Conservation (phyloP, 2,888 invertebrate species). For the Omphaloscelis lunosa region DNA sequence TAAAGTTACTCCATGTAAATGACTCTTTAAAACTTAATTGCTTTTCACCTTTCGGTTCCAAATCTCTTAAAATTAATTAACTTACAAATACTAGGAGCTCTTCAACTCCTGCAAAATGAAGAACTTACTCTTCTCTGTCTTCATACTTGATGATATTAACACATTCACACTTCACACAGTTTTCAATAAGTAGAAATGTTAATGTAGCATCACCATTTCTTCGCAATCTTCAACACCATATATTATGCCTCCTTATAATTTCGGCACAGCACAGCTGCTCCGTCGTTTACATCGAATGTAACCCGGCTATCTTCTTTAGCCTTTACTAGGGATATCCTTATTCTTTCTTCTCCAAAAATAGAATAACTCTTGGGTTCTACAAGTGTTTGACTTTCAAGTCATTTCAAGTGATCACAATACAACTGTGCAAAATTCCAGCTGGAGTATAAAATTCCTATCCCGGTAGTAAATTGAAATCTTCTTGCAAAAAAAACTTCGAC, state of each 20-base stretch:
- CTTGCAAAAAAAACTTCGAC: not conserved
- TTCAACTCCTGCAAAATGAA: not conserved
- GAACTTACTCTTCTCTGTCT: not conserved
- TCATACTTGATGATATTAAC: not conserved
- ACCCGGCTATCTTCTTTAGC: not conserved
- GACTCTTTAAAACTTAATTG: not conserved
- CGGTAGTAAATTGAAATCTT: not conserved
- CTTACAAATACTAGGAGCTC: not conserved
- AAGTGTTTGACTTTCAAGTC: conserved; percentile 4
- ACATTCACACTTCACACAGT: not conserved
- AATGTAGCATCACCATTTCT: not conserved
- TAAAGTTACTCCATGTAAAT: not conserved
- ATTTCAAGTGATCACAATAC: not conserved
- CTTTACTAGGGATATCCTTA: too few species aligned
- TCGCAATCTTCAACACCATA: not conserved
- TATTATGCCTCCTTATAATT: not conserved
- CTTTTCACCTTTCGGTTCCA: not conserved
- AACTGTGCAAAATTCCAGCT: conserved; percentile 14
- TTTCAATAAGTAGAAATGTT: not conserved
- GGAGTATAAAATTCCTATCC: conserved; percentile 6
- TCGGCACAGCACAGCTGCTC: not conserved
- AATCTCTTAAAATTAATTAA: conserved; percentile 7
- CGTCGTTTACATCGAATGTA: not conserved
- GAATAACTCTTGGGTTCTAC: not conserved
- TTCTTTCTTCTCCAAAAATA: not conserved